Percentiles rank a stretch among this genome's conserved stretches.
Evolutionary conservation across 2,797 vertebrate species (phyloP).

Genomic region (Betta splendens): DNA sequence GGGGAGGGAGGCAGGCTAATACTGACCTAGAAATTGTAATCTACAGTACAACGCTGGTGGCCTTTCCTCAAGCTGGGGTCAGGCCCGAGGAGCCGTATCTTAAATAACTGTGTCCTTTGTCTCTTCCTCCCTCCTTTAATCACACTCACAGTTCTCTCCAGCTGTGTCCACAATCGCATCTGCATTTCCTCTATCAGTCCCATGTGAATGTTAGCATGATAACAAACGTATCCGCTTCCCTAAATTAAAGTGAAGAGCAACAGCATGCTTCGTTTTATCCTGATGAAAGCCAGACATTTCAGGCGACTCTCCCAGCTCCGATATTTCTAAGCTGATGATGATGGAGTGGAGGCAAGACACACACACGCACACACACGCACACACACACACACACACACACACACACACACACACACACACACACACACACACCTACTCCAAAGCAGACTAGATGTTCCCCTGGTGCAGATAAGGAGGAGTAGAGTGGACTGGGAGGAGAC

Average conservation of each 20-base stretch:
- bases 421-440: too few species aligned
- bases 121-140: slow-evolving; percentile 18
- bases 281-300: slow-evolving; percentile 58
- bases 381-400: slow-evolving; percentile 7
- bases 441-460: slow-evolving; percentile 10
- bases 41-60: slow-evolving; percentile 39
- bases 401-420: slow-evolving; percentile 3
- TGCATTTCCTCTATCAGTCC: slow-evolving; percentile 40
- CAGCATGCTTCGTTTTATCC: slow-evolving; percentile 6
- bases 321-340: slow-evolving; percentile 43
- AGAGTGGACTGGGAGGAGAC: slow-evolving; percentile 3
- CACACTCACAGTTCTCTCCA: slow-evolving; percentile 18
- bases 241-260: slow-evolving; percentile 16
- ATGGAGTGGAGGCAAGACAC: slow-evolving; percentile 17
- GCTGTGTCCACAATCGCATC: slow-evolving; percentile 46
- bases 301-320: slow-evolving; percentile 39
- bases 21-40: slow-evolving; percentile 78
- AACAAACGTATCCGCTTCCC: slow-evolving; percentile 25
- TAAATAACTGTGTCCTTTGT: slow-evolving; percentile 12
- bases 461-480: slow-evolving; percentile 23
- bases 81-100: slow-evolving; percentile 26
- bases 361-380: neutral
- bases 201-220: slow-evolving; percentile 18
- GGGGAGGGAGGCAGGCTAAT: slow-evolving; percentile 17
- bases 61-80: slow-evolving; percentile 24